A percentile compares a stretch with the other conserved stretches of the same genome.
phyloP scores from a whole-genome alignment of 2,113 vertebrate species.

The Cyphomyrus discorhynchus region DNA sequence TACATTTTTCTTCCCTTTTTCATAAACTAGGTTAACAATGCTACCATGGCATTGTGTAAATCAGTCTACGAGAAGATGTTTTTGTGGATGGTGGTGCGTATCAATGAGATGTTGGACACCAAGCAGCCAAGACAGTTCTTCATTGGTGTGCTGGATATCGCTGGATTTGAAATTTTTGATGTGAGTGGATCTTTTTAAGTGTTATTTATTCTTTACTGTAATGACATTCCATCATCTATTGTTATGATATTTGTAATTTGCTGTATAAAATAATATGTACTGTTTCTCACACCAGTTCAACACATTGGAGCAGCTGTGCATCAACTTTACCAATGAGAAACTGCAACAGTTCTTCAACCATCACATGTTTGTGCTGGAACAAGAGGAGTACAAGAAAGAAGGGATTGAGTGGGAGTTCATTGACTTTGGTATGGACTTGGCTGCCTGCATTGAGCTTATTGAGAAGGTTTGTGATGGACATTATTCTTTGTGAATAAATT shows the following conservation, averaged over 20 bases:
- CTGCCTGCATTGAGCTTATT: slow-evolving; percentile 85
- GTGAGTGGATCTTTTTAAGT: no score
- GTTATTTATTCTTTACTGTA: no score
- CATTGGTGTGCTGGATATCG: background rate
- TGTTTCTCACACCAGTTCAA: background rate
- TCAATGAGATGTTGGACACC: no score
- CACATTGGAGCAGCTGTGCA: slow-evolving; percentile 57
- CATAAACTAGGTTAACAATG: background rate
- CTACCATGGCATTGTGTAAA: background rate
- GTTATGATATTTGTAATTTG: background rate
- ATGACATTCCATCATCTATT: no score
- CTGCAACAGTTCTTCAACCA: slow-evolving; percentile 86
- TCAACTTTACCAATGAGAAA: slow-evolving; percentile 74
- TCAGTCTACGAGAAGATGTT: no score
- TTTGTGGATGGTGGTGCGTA: no score
- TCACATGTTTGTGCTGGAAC: slow-evolving; percentile 78
- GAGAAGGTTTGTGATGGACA: slow-evolving; percentile 68
- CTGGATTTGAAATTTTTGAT: background rate
- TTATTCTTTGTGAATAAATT: no score
- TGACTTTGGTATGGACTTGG: slow-evolving; percentile 84
- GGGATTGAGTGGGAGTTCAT: slow-evolving; percentile 82
- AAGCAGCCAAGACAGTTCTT: no score
- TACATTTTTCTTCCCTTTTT: background rate
- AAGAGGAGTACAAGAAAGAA: slow-evolving; percentile 80
- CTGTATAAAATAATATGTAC: background rate